Base-by-base conservation (phyloP, 2,888 invertebrate species). In the Microctonus brassicae region DNA sequence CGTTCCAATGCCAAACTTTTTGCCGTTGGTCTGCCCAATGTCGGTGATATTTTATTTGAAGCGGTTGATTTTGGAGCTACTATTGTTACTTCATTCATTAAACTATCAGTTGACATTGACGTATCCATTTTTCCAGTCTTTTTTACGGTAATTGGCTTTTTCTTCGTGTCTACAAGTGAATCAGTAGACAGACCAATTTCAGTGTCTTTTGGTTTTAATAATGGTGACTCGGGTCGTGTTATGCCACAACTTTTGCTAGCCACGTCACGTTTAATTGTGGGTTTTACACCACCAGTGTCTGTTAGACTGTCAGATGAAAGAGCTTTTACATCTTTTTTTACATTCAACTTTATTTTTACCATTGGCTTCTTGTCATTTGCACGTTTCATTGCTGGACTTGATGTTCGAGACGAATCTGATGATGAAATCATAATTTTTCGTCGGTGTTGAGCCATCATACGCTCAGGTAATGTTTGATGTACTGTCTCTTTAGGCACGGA, bases 331-430 rank as follows among this genome's bases (percentile, higher is more conserved):
- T 85, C 88, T 42, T 84, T 84, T 42, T 86, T 87, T 24, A 81
- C 81, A 5, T 83, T 80, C 34, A 87, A 76, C 36, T 88, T 87
- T 1, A 83, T 80, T 70, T 88, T 88, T 5, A 80, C 73, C 0
- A 83, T 57, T 9, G 84, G 73, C 75, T 84, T 77, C 78, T 86
- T 81, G 73, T 88, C 79, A 69, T 79, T 75, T 0, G 89, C 87
- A 55, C 90, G 87, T 75, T 88, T 87, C 83, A 89, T 90, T 1
- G 91, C 90, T 0, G 93, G 93, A 79, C 93, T 93, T 1, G 93
- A 92, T 73, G 92, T 93, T 11, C 93, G 89, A 0, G 93, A 93
- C 0, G 93, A 93, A 78, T 93, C 93, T 60, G 91, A 91, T 0
- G 91, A 91, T 0, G 91, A 91, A 17, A 90, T 87, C 82, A 90